Evolutionary conservation across 2,797 vertebrate genomes (phyloP).

Genomic region (Phrynocephalus forsythii): DNA sequence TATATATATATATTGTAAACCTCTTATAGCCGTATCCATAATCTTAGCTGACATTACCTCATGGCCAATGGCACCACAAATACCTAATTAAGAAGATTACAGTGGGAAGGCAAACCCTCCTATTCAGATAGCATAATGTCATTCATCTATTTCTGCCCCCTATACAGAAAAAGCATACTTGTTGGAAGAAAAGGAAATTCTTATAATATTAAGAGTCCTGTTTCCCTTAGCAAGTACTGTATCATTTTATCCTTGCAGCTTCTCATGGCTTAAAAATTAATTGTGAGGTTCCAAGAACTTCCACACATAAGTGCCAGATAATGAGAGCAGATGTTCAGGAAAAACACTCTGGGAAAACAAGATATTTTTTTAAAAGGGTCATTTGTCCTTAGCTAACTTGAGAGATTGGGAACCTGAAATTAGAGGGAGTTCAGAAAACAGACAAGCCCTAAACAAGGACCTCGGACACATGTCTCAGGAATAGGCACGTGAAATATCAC

Average conservation of each 20-base stretch:
- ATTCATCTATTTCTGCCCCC: neutral
- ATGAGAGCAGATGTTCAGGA: conserved; percentile 38
- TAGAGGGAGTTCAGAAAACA: conserved; percentile 56
- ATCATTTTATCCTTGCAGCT: neutral
- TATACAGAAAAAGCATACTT: conserved; percentile 36
- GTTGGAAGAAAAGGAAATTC: conserved; percentile 4
- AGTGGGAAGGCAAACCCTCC: neutral
- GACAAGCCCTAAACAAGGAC: conserved; percentile 32
- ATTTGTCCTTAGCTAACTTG: conserved; percentile 42
- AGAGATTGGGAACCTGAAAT: conserved; percentile 56
- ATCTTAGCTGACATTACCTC: neutral
- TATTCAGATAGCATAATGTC: neutral
- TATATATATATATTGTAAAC: too few relatives aligned
- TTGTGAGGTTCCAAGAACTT: conserved; percentile 34
- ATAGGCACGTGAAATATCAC: neutral
- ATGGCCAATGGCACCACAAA: neutral
- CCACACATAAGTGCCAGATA: conserved; percentile 25
- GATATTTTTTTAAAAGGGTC: conserved; percentile 44
- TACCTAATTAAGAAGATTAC: neutral
- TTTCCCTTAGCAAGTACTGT: conserved; percentile 6
- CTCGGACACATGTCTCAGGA: conserved; percentile 46
- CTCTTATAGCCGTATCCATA: neutral
- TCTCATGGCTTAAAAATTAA: conserved; percentile 49
- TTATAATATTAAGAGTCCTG: neutral
- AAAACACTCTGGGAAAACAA: conserved; percentile 41